Base-by-base conservation (phyloP, 2,113 vertebrate species). In the Donacobius atricapilla region DNA sequence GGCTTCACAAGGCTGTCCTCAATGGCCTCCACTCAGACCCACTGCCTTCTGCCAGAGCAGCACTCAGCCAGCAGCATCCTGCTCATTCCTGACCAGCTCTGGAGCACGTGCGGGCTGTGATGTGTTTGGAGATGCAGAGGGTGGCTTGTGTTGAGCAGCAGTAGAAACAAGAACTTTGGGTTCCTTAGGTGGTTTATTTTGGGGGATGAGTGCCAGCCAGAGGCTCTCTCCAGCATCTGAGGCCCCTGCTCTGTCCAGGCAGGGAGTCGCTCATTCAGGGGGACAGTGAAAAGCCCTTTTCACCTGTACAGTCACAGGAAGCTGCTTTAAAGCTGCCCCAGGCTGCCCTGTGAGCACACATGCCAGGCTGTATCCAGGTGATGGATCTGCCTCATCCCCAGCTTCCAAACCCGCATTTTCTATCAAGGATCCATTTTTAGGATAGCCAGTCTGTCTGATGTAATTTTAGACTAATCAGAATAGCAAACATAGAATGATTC, bases 61-160 rank as follows among this genome's bases (percentile, higher is more conserved):
- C 3, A 3, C 61, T 44, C 4, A 0, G 8, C 11, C 77, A 50
- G 8, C 65, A 9, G 7, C 70, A 7, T 6, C 27, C 70, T 75
- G 47, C 70, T 51, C 21, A 2, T 4, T 31, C 39, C 40, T 53
- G 37, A n/a, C 13, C 78, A 30, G 79, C 44, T 53, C 20, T 13
- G 57, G 1, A 63, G 61, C 51, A 27, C 0, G 0, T 3, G 57
- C 3, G 51, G 51, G 64, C 56, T 2, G 0, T 1, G 61, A 15
- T 6, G 57, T 2, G 22, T 15, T 25, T 6, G 2, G 7, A 31
- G 75, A 16, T 0, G 1, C 39, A 42, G 16, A 40, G 42, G 15
- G 21, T 45, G 66, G 35, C 33, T 2, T 60, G 58, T 31, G 54
- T 7, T 13, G 12, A 68, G 61, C 51, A 50, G 18, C 1, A 1